These are phyloP conservation scores for Formica exsecta DNA, from an alignment of 1,140 invertebrate species.

Conservation along the genomic window DNA sequence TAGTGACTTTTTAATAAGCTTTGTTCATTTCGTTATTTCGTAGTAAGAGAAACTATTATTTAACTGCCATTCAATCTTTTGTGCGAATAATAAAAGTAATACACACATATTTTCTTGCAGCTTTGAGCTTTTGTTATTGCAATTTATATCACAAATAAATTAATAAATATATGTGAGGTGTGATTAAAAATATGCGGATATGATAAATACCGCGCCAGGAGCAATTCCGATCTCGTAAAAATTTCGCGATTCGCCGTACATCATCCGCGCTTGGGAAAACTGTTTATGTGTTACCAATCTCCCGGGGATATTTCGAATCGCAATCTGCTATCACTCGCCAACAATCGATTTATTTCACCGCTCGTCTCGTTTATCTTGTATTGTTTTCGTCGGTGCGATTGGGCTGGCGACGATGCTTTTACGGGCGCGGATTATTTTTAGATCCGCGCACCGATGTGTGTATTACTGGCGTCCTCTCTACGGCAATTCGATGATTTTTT, in stretches of 20 bases:
- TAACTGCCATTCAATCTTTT: background rate
- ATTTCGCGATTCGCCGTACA: background rate
- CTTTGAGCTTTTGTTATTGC: background rate
- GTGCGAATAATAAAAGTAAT: background rate
- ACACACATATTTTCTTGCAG: background rate
- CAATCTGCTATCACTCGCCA: constrained; percentile 58
- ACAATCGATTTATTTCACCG: constrained; percentile 56
- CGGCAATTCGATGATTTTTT: background rate
- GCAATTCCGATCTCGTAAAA: constrained; percentile 42
- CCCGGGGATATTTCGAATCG: constrained; percentile 53
- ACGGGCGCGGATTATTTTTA: constrained; percentile 54
- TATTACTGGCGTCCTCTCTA: constrained; percentile 16
- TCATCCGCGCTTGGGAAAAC: constrained; percentile 42
- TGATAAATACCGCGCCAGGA: background rate
- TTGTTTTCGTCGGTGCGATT: constrained; percentile 53
- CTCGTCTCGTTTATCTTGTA: constrained; percentile 52
- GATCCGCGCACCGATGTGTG: constrained; percentile 18
- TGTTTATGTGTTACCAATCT: constrained; percentile 34
- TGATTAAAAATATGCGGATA: background rate
- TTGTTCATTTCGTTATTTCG: background rate
- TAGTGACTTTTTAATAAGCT: background rate
- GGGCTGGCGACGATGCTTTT: constrained; percentile 47
- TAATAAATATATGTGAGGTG: background rate
- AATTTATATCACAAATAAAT: background rate
- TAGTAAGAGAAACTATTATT: background rate